phyloP scores from a whole-genome alignment of 2,113 vertebrate species.

The Zingel zingel region DNA sequence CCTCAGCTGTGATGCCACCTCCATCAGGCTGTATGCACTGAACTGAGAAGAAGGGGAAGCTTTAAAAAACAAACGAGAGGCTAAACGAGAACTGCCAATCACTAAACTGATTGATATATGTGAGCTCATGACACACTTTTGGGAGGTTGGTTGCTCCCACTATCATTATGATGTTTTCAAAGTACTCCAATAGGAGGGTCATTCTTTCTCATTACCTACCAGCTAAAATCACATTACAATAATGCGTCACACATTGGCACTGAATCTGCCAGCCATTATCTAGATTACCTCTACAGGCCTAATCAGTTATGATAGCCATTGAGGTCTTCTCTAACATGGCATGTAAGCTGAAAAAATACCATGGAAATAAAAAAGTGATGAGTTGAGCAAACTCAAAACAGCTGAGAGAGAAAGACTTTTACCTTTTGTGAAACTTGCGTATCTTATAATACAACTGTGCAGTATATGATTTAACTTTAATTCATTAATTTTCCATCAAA shows the following conservation, averaged over 20 bases:
- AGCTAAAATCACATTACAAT: constrained; percentile 11
- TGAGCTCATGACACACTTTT: constrained; percentile 23
- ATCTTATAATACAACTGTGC: neutral
- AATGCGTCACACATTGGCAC: constrained; percentile 9
- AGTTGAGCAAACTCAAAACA: neutral
- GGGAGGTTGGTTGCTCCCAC: neutral
- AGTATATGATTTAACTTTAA: neutral
- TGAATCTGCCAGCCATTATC: neutral
- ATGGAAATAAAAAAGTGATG: neutral
- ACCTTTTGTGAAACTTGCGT: neutral
- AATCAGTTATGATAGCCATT: neutral
- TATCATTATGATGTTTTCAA: neutral
- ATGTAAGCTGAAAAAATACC: neutral
- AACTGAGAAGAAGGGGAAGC: constrained; percentile 15
- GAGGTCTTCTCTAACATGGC: neutral
- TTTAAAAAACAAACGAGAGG: constrained; percentile 32
- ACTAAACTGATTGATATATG: constrained; percentile 34
- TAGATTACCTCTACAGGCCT: neutral
- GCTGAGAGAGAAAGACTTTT: neutral
- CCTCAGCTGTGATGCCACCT: constrained; percentile 64
- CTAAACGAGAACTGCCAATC: constrained; percentile 22
- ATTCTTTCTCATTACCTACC: neutral
- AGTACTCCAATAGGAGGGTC: neutral
- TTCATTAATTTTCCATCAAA: neutral
- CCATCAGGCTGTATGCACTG: constrained; percentile 12